phyloP scores from a whole-genome alignment of 2,888 invertebrate genomes.

The Cephus pygmeus region DNA sequence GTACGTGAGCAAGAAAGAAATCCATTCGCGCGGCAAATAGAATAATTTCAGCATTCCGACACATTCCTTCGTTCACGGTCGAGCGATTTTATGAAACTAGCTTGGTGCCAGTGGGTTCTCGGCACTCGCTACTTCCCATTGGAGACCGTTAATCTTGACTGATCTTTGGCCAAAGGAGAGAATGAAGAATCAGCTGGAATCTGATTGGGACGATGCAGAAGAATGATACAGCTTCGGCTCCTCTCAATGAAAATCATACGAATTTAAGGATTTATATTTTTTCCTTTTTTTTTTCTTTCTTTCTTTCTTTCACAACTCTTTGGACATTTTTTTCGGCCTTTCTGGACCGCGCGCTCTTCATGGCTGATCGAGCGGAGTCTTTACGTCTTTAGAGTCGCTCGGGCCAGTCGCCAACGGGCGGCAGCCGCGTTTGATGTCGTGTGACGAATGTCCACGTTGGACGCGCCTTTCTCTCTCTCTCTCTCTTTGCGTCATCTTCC shows the following conservation, averaged over 20 bases:
- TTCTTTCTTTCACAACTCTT: conserved; percentile 36
- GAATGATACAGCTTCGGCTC: not conserved
- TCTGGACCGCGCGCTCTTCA: conserved; percentile 44
- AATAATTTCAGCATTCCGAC: conserved; percentile 48
- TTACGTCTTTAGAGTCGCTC: conserved; percentile 64
- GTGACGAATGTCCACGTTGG: conserved; percentile 66
- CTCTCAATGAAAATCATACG: not conserved
- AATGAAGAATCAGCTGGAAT: not conserved
- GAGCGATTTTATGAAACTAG: conserved; percentile 53
- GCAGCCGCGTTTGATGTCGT: conserved; percentile 65
- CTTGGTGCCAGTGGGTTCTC: conserved; percentile 1
- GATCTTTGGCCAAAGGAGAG: not conserved
- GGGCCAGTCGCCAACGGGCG: conserved; percentile 60
- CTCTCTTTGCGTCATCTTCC: conserved; percentile 12
- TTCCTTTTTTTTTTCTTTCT: not conserved
- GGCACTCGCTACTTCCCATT: not conserved
- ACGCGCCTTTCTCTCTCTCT: conserved; percentile 53
- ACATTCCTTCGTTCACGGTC: conserved; percentile 54
- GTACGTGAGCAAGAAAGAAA: conserved; percentile 31
- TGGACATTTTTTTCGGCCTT: conserved; percentile 38
- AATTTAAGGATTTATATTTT: not conserved
- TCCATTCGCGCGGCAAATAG: conserved; percentile 16
- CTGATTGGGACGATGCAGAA: not conserved
- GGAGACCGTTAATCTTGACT: not conserved
- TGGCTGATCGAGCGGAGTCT: conserved; percentile 63